Percentiles rank a stretch among this genome's conserved stretches.
phyloP scores from a whole-genome alignment of 2,113 vertebrate genomes.

The Podarcis raffonei region DNA sequence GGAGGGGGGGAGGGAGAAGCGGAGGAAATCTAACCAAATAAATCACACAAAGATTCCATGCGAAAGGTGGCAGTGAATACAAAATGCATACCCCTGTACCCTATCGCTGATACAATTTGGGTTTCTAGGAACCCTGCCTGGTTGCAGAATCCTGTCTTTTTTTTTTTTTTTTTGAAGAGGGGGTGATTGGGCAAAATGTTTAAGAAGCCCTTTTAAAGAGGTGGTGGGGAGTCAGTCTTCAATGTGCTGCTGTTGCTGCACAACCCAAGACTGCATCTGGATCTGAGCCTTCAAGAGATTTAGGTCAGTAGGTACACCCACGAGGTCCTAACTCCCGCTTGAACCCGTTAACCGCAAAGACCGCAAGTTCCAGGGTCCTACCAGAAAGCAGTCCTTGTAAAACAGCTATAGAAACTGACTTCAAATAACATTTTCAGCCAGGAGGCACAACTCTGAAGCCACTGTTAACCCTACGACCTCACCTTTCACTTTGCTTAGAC shows the following conservation, averaged over 20 bases:
- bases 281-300: background rate
- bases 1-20: background rate
- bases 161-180: too few relatives aligned
- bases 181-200: background rate
- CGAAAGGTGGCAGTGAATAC: background rate
- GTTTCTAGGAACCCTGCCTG: background rate
- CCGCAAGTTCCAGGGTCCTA: background rate
- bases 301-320: background rate
- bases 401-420: background rate
- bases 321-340: background rate
- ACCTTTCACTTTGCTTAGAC: background rate
- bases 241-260: background rate
- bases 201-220: background rate
- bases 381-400: background rate
- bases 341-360: too few relatives aligned
- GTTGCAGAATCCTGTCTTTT: background rate
- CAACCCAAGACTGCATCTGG: background rate
- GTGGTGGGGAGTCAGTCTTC: background rate
- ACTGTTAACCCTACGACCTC: background rate
- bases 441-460: too few relatives aligned
- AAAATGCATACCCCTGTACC: background rate
- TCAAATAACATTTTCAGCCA: background rate
- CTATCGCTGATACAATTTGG: too few relatives aligned
- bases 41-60: background rate
- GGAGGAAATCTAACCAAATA: background rate